These are phyloP conservation scores for Battus philenor DNA, from an alignment of 1,140 invertebrate species.

Conservation along the genomic window DNA sequence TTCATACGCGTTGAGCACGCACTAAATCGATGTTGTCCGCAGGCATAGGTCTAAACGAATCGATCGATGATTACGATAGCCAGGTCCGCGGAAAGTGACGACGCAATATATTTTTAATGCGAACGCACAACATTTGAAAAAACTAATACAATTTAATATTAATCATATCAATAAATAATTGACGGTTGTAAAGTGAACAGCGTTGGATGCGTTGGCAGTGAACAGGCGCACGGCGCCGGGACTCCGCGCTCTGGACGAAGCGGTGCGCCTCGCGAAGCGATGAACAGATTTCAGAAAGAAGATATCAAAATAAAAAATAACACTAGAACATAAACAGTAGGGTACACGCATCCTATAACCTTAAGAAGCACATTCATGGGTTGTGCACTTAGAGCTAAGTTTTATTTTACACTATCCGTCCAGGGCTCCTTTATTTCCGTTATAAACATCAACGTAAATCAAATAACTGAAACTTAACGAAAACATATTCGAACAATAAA, in stretches of 20 bases:
- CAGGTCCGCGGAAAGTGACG: too few species aligned
- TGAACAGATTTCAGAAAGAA: slow-evolving; percentile 51
- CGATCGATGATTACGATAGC: too few species aligned
- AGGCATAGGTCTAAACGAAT: too few species aligned
- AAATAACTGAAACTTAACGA: slow-evolving; percentile 39
- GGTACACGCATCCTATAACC: slow-evolving; percentile 52
- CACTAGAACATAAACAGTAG: slow-evolving; percentile 58
- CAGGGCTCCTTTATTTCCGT: slow-evolving; percentile 58
- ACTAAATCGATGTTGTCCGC: too few species aligned
- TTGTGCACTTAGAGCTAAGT: slow-evolving; percentile 68
- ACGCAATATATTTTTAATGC: too few species aligned
- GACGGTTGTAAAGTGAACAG: too few species aligned
- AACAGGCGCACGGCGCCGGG: slow-evolving; percentile 41
- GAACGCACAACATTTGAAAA: too few species aligned
- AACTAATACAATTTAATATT: too few species aligned
- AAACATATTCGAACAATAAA: slow-evolving; percentile 43
- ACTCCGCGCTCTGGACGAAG: slow-evolving; percentile 50
- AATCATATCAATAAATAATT: too few species aligned
- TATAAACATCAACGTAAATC: slow-evolving; percentile 33
- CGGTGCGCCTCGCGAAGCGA: slow-evolving; percentile 67
- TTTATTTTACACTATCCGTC: slow-evolving; percentile 51
- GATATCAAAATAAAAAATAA: slow-evolving; percentile 52
- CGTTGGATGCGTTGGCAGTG: slow-evolving; percentile 44
- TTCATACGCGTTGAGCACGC: too few species aligned
- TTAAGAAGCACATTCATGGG: slow-evolving; percentile 74